phyloP scores from a whole-genome alignment of 1,140 invertebrate genomes.

The Drosophila novamexicana region DNA sequence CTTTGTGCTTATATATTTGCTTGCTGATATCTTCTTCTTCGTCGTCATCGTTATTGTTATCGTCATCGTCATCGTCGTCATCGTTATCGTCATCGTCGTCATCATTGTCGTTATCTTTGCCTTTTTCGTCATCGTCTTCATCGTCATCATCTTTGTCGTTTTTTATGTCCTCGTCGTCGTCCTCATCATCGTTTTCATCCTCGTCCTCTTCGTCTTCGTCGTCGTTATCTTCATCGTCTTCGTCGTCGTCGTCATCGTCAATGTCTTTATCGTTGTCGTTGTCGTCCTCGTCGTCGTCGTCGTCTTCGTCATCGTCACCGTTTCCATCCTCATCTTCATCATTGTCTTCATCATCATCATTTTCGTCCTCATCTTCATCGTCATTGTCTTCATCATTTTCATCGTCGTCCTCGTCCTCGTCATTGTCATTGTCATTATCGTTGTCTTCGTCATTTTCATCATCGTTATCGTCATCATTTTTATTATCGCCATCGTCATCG shows the following conservation, averaged over 20 bases:
- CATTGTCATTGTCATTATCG: slow-evolving; percentile 26
- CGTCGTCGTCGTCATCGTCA: slow-evolving; percentile 70
- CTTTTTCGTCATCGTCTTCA: slow-evolving; percentile 38
- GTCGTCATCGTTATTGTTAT: slow-evolving; percentile 85
- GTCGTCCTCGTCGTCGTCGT: slow-evolving; percentile 69
- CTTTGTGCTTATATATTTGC: slow-evolving; percentile 65
- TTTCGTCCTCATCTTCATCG: slow-evolving; percentile 66
- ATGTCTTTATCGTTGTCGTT: slow-evolving; percentile 82
- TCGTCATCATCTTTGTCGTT: slow-evolving; percentile 44
- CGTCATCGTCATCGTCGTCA: slow-evolving; percentile 56
- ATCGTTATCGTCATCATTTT: slow-evolving; percentile 31
- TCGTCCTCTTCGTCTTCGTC: slow-evolving; percentile 36
- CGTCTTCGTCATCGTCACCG: slow-evolving; percentile 43
- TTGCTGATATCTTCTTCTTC: slow-evolving; percentile 77
- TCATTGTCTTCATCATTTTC: slow-evolving; percentile 62
- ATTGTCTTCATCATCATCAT: slow-evolving; percentile 26
- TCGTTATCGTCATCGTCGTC: slow-evolving; percentile 24
- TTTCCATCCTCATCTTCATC: slow-evolving; percentile 40
- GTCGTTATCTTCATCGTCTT: slow-evolving; percentile 12
- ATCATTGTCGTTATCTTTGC: slow-evolving; percentile 84
- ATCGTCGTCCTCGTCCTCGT: slow-evolving; percentile 29
- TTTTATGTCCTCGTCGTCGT: slow-evolving; percentile 38
- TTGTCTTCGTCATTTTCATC: slow-evolving; percentile 26
- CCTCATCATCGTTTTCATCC: slow-evolving; percentile 46
- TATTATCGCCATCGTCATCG: slow-evolving; percentile 31